These are phyloP conservation scores for Clavelina lepadiformis DNA, from an alignment of 23 tunicate species.

Conservation along the genomic window DNA sequence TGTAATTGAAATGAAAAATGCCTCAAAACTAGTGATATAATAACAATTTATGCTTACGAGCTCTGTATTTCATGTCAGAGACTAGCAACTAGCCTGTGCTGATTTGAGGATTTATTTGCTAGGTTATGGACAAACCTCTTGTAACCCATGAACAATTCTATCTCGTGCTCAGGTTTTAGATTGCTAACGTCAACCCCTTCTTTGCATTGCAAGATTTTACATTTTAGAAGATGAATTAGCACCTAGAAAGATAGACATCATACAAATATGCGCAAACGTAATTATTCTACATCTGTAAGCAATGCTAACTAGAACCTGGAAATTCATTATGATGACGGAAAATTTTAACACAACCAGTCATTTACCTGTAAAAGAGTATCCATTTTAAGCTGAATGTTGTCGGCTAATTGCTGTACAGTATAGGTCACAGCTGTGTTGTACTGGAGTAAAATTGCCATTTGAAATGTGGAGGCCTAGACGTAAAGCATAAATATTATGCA, in stretches of 20 bases:
- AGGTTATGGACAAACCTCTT: conserved; percentile 46
- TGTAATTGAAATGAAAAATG: conserved; percentile 7
- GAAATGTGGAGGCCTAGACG: conserved; percentile 94
- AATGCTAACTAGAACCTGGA: background rate
- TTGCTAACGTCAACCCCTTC: conserved; percentile 29
- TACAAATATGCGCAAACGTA: background rate
- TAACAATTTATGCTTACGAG: too few relatives aligned
- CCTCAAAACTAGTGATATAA: too few relatives aligned
- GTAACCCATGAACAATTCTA: conserved; percentile 55
- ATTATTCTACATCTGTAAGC: background rate
- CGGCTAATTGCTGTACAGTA: conserved; percentile 92
- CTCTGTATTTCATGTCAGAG: background rate
- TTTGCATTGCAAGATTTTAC: conserved; percentile 81
- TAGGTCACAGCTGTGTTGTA: conserved; percentile 60
- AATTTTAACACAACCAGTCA: background rate
- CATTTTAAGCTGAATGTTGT: conserved; percentile 70
- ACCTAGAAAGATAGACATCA: conserved; percentile 33
- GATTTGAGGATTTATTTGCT: too few relatives aligned
- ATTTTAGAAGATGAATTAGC: conserved; percentile 51
- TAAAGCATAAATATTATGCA: background rate
- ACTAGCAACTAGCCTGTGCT: too few relatives aligned
- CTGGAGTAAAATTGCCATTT: conserved; percentile 96
- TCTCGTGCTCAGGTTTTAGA: conserved; percentile 50
- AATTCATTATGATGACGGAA: background rate
- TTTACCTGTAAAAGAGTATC: conserved; percentile 78